These are phyloP conservation scores for Myiagra hebetior DNA, from an alignment of 2,113 vertebrate genomes.

Conservation along the genomic window DNA sequence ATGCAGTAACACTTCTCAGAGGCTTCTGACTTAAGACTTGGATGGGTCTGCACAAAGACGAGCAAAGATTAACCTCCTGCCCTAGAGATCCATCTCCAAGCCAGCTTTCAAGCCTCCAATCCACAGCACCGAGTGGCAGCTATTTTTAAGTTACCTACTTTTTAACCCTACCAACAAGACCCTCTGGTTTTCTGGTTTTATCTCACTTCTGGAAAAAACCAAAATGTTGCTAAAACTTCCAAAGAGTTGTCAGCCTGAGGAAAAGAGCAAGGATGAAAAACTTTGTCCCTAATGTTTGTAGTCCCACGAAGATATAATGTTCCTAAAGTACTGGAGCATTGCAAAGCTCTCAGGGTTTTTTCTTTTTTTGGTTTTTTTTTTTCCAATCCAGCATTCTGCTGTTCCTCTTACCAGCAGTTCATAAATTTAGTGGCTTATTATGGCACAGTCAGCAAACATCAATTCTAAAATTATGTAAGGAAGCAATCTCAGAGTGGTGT, in stretches of 20 bases:
- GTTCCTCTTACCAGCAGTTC: neutral
- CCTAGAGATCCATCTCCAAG: neutral
- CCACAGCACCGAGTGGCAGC: neutral
- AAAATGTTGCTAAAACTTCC: neutral
- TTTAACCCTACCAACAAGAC: neutral
- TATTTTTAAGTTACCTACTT: neutral
- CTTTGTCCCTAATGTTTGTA: neutral
- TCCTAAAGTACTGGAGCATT: neutral
- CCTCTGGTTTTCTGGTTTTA: neutral
- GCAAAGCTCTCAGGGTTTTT: neutral
- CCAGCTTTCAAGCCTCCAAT: neutral
- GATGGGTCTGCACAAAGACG: neutral
- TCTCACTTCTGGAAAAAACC: neutral
- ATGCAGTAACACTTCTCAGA: slow-evolving; percentile 1
- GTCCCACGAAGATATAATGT: neutral
- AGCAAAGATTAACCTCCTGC: neutral
- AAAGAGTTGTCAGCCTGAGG: neutral
- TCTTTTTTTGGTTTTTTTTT: neutral
- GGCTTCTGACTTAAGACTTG: neutral
- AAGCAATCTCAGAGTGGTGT: neutral
- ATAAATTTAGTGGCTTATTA: neutral
- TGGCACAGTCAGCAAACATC: neutral
- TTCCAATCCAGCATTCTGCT: neutral
- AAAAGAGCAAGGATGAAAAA: neutral
- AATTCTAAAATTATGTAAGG: neutral